Conservation (phyloP, 2,113 vertebrate species). For the Perca fluviatilis region DNA sequence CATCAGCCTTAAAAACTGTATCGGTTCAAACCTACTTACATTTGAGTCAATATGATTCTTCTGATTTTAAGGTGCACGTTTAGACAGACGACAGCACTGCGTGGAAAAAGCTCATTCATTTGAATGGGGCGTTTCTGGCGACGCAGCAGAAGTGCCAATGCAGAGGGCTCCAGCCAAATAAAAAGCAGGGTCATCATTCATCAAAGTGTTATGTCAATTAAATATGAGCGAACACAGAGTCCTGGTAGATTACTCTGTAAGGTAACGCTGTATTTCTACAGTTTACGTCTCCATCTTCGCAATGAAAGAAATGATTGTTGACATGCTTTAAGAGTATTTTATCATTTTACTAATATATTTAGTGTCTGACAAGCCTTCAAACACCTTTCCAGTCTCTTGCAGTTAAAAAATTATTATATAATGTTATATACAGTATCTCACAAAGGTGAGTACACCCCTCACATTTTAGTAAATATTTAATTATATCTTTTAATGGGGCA, state of each 20-base stretch:
- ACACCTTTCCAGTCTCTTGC: background rate
- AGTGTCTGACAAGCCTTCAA: background rate
- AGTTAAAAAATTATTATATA: too few species aligned
- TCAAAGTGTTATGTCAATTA: background rate
- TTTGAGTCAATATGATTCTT: background rate
- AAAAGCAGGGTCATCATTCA: background rate
- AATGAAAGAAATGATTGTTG: background rate
- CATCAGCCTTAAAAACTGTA: background rate
- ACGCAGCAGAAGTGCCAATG: background rate
- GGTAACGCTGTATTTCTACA: background rate
- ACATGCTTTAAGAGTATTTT: background rate
- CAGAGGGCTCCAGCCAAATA: background rate
- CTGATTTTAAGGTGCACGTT: background rate
- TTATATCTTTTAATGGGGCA: too few species aligned
- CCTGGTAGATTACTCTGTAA: background rate
- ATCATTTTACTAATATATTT: background rate
- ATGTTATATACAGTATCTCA: too few species aligned
- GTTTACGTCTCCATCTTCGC: background rate
- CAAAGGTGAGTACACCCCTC: too few species aligned
- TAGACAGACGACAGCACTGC: background rate
- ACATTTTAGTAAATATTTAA: too few species aligned
- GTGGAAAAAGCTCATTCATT: background rate
- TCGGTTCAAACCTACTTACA: constrained; percentile 14
- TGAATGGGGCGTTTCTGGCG: background rate
- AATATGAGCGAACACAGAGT: background rate